These are phyloP conservation scores for Perca schrenkii DNA, from an alignment of 2,113 vertebrate species.

Conservation along the genomic window DNA sequence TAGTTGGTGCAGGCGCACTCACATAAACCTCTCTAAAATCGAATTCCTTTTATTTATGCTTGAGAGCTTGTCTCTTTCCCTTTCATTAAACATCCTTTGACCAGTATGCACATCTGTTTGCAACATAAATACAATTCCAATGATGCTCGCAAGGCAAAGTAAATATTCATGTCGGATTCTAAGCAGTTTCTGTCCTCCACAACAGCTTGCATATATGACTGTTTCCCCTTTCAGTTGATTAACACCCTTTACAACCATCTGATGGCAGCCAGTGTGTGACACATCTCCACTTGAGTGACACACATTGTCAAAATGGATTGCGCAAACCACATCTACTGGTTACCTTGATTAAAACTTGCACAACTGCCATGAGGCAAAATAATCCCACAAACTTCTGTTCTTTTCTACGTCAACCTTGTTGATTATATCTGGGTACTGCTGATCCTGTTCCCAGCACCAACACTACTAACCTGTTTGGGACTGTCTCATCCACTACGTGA, in stretches of 20 bases:
- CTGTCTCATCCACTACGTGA: neutral
- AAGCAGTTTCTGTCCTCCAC: conserved; percentile 37
- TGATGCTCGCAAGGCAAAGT: conserved; percentile 24
- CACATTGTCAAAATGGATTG: conserved; percentile 1
- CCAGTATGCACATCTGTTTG: conserved; percentile 29
- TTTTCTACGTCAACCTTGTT: neutral
- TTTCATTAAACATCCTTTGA: conserved; percentile 21
- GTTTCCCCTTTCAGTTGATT: conserved; percentile 28
- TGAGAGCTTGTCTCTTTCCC: conserved; percentile 21
- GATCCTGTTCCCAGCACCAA: neutral
- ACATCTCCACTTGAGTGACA: conserved; percentile 15
- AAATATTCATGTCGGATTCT: conserved; percentile 43
- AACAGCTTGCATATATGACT: conserved; percentile 35
- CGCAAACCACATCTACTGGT: neutral
- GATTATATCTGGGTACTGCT: neutral
- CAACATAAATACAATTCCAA: conserved; percentile 13
- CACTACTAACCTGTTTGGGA: neutral
- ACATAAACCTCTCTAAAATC: conserved; percentile 14
- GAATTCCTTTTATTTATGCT: conserved; percentile 28
- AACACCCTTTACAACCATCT: conserved; percentile 22
- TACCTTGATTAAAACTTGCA: neutral
- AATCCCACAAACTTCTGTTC: neutral
- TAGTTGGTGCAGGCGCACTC: neutral
- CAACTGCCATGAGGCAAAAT: neutral
- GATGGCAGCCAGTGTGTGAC: conserved; percentile 10